phyloP scores from a whole-genome alignment of 1,140 invertebrate genomes.

The Tenebrio molitor region DNA sequence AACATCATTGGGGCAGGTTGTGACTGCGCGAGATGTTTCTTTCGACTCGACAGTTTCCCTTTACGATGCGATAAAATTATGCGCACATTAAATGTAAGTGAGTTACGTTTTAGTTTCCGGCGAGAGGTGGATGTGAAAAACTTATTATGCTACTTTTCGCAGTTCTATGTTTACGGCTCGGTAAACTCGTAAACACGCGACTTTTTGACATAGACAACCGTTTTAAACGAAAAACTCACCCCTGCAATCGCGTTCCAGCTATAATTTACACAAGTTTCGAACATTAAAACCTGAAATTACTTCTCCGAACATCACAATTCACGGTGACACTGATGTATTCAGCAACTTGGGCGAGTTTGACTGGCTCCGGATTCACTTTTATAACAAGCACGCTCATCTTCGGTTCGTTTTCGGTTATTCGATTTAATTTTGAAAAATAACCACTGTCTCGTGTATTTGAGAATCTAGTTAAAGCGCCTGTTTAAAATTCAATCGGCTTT shows the following conservation, averaged over 20 bases:
- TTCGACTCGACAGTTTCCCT: not conserved
- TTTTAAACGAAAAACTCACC: conserved; percentile 28
- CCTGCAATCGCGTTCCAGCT: conserved; percentile 5
- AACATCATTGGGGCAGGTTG: not conserved
- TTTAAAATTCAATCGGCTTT: conserved; percentile 24
- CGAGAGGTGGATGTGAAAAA: conserved; percentile 17
- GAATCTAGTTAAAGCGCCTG: not conserved
- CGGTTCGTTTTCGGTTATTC: not conserved
- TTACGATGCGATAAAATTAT: conserved; percentile 26
- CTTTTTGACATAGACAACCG: conserved; percentile 26
- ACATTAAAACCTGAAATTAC: conserved; percentile 28
- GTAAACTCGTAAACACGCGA: conserved; percentile 34
- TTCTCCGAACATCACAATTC: not conserved
- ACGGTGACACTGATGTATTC: not conserved
- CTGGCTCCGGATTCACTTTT: not conserved
- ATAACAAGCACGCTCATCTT: not conserved
- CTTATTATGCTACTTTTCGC: conserved; percentile 35
- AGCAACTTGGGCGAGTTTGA: not conserved
- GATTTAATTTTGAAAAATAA: not conserved
- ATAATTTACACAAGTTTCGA: conserved; percentile 24
- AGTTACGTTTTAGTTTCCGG: conserved; percentile 32
- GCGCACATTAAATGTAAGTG: conserved; percentile 35
- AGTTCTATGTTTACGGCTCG: conserved; percentile 27
- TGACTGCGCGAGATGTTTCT: not conserved
- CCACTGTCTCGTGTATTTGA: not conserved